Evolutionary conservation across 2,797 vertebrate genomes (phyloP).

Genomic region (Fundulus diaphanus): DNA sequence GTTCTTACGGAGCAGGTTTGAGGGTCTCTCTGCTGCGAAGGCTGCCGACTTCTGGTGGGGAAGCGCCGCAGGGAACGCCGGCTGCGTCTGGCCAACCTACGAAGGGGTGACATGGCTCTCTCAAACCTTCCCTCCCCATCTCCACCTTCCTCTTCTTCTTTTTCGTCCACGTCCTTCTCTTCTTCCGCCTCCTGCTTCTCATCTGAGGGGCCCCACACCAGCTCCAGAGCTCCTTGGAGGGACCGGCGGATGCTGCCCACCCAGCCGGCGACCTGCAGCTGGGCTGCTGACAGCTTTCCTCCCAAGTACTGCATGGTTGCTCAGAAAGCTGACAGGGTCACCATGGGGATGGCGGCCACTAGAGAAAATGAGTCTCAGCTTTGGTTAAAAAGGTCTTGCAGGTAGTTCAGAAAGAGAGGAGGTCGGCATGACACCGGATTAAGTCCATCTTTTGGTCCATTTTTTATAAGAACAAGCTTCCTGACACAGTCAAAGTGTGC

Average conservation of each 20-base stretch:
- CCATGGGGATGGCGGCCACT: conserved; percentile 53
- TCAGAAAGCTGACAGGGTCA: conserved; percentile 44
- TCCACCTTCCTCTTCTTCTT: conserved; percentile 35
- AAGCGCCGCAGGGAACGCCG: conserved; percentile 86
- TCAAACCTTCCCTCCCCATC: conserved; percentile 67
- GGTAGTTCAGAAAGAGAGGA: conserved; percentile 24
- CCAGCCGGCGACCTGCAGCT: conserved; percentile 89
- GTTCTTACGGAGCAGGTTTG: conserved; percentile 79
- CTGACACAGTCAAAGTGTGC: conserved; percentile 39
- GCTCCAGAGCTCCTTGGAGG: conserved; percentile 86
- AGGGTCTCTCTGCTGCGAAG: conserved; percentile 80
- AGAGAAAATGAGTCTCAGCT: conserved; percentile 22
- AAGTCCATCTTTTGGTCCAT: conserved; percentile 22
- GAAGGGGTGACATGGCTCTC: conserved; percentile 84
- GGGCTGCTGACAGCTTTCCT: conserved; percentile 88
- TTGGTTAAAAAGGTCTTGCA: conserved; percentile 22
- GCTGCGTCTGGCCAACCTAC: conserved; percentile 87
- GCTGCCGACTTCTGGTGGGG: conserved; percentile 83
- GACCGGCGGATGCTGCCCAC: conserved; percentile 87
- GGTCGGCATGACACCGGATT: conserved; percentile 2
- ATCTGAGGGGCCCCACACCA: conserved; percentile 72
- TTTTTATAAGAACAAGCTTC: conserved; percentile 21
- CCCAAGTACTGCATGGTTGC: conserved; percentile 89
- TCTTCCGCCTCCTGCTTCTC: conserved; percentile 41
- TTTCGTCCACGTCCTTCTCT: conserved; percentile 41